Conservation (phyloP, 2,113 vertebrate species). For the Stegostoma tigrinum region DNA sequence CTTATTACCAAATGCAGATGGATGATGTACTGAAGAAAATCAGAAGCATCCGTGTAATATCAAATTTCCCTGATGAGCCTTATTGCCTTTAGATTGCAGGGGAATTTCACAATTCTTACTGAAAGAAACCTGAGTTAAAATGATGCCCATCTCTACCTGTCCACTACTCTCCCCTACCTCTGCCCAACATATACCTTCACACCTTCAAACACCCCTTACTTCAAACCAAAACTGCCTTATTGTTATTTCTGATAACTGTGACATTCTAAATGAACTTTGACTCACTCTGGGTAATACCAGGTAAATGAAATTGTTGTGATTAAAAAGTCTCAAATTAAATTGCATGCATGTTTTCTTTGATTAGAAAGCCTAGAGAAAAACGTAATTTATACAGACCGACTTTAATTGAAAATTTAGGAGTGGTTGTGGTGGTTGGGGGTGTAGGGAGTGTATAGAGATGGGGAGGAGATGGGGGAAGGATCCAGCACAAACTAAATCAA, state of each 20-base stretch:
- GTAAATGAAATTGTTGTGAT: not conserved
- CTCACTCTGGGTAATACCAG: not conserved
- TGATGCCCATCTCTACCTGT: not conserved
- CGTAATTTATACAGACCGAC: not conserved
- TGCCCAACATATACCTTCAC: not conserved
- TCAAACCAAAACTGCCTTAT: not conserved
- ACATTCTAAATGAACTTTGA: not conserved
- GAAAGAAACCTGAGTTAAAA: not conserved
- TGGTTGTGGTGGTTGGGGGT: too few relatives aligned
- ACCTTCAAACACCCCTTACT: not conserved
- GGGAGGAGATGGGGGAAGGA: too few relatives aligned
- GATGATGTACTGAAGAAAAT: not conserved
- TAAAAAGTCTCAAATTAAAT: not conserved
- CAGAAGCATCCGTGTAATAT: not conserved
- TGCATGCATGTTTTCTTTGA: not conserved
- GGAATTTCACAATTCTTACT: not conserved
- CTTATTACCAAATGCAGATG: not conserved
- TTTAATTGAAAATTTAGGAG: not conserved
- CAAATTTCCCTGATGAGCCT: not conserved
- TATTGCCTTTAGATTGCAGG: not conserved
- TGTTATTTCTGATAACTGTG: not conserved
- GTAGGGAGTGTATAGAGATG: too few relatives aligned
- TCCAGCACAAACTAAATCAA: not conserved
- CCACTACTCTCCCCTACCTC: not conserved
- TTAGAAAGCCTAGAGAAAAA: not conserved